Evolutionary conservation across 2,888 invertebrate genomes (phyloP), one percentile per base, ranked within the genome.

Genomic region (Ormyrus labotus): DNA sequence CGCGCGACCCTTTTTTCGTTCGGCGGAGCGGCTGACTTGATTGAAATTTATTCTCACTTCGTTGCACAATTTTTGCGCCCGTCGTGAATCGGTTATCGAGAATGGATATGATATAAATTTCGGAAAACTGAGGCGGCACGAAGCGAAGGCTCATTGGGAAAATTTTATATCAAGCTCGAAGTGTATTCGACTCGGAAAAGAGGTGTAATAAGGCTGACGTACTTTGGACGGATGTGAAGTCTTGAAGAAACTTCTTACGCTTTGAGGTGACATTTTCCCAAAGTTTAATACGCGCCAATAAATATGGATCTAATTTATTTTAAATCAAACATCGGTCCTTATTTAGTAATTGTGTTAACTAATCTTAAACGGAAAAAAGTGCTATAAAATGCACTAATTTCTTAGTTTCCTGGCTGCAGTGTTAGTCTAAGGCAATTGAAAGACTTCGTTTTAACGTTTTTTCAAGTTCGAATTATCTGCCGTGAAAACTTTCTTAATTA

Each of bases 41-140:
- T 84, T 84, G 82, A 84, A 84, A 88, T 88, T 86, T 87, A 87
- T 86, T 85, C 84, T 83, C 83, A 79, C 83, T 85, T 82, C 80
- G 83, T 85, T 82, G 84, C 72, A 53, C 83, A 73, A 83, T 84
- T 85, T 84, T 77, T 61, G 68, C 61, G 7, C 50, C 34, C 34
- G 34, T 53, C 51, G 58, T 8, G 50, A 60, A n/a, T 71, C 53
- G 53, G 60, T n/a, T 53, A 63, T 58, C 76, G 57, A 80, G 70
- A 74, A 60, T 61, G 48, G 53, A 34, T 34, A 34, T 34, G 19
- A 51, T 19, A 77, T 58, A 70, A 19, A 65, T 58, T 77, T 60
- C 34, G n/a, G 64, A 64, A 78, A 73, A 72, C 19, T 9, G n/a
- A 68, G 13, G 47, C 34, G 4, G 34, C 34, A 34, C 34, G 34